Base-by-base conservation (phyloP, 2,888 invertebrate genomes). In the Cephus spinipes region DNA sequence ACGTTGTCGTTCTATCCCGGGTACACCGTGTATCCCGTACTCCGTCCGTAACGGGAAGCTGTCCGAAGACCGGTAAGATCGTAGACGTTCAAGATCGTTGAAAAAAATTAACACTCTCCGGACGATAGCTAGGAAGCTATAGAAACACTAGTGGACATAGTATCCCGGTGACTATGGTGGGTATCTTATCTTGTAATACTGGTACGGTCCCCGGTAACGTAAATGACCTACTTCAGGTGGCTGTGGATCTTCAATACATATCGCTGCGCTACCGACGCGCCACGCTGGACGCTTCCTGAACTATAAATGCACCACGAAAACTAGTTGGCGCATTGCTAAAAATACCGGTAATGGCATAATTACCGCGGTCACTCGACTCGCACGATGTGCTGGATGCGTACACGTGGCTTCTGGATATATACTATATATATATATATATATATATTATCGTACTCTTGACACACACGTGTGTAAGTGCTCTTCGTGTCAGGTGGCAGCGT, bases 401-500 rank as follows among this genome's bases (percentile, higher is more conserved):
- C 71, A 32, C 71, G 71, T 55, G 55, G 55, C 55, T 23, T 55
- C 55, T 55, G 55, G 2, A 6, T 15, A 40, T 15, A 40, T 15
- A 6, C 2, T 15, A 15, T 40, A 40, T 36, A 36, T 36, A 15
- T 40, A 40, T 36, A 40, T 36, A 36, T 36, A 12, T 15, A 40
- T 15, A 36, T 4, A 12, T 36, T 40, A 40, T 40, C 30, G 12
- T 31, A 71, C 71, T 31, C 12, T 30, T 33, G 23, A 35, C 74
- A 33, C 73, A 35, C 35, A 74, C 74, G 74, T 34, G 74, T 33
- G 35, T 33, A 35, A 35, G 76, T 74, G 79, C 77, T 80, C 79
- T 79, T 79, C 80, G 78, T 81, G 68, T 79, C 78, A 80, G 81
- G 81, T 81, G 79, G 82, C 77, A 74, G 75, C 77, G 80, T 83